phyloP scores from a whole-genome alignment of 2,888 invertebrate species.

The Sepioteuthis lessoniana region DNA sequence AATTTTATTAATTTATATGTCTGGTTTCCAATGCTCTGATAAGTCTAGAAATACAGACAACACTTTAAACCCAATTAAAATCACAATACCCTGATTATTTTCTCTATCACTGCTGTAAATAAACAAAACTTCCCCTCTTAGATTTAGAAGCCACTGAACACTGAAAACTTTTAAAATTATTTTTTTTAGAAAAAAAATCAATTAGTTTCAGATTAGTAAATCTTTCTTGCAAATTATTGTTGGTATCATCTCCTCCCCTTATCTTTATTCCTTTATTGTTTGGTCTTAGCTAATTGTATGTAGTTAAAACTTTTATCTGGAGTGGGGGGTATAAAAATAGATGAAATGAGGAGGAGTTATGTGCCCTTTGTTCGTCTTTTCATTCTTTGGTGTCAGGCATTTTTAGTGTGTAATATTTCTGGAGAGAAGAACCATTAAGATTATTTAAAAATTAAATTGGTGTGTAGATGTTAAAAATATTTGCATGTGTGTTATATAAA shows the following conservation, averaged over 20 bases:
- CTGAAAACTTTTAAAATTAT: neutral
- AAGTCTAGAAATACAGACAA: neutral
- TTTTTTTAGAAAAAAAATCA: neutral
- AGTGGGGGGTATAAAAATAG: neutral
- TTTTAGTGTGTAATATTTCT: neutral
- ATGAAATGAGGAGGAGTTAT: neutral
- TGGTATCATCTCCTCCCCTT: neutral
- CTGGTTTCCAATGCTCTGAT: neutral
- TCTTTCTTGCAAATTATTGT: neutral
- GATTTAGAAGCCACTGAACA: neutral
- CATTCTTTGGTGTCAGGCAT: neutral
- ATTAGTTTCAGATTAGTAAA: neutral
- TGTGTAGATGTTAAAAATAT: neutral
- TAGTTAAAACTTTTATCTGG: neutral
- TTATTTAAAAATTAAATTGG: neutral
- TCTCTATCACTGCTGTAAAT: neutral
- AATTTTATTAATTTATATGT: no score
- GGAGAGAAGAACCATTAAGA: neutral
- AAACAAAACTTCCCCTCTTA: neutral
- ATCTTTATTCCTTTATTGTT: neutral
- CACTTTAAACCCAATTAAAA: neutral
- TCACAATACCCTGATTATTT: neutral
- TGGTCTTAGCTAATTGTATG: neutral
- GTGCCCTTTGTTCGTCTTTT: neutral
- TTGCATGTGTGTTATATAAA: no score